A percentile compares a stretch with the other conserved stretches of the same genome.
phyloP scores from a whole-genome alignment of 2,888 invertebrate genomes.

The Diabrotica balteata region DNA sequence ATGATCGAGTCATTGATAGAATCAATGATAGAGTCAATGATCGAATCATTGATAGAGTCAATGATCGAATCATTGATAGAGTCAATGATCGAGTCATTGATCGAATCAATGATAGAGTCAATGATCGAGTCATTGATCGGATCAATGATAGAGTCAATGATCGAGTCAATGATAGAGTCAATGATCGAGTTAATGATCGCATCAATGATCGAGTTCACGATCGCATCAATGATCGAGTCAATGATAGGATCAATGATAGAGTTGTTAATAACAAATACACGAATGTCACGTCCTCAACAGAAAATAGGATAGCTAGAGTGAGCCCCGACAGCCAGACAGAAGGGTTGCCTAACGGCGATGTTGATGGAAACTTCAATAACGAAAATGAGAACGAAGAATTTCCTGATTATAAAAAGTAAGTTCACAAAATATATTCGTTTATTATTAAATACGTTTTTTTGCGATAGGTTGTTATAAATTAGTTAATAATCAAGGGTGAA shows the following conservation, averaged over 20 bases:
- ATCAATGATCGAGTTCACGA: conserved; percentile 17
- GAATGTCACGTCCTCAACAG: conserved; percentile 49
- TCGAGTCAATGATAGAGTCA: no score
- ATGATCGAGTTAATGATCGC: conserved; percentile 21
- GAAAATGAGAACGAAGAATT: conserved; percentile 45
- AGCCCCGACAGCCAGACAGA: conserved; percentile 61
- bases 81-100: no score
- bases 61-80: no score
- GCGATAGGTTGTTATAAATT: no score
- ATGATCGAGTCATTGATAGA: no score
- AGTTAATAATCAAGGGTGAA: no score
- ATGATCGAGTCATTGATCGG: no score
- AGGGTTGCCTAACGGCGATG: conserved; percentile 35
- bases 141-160: no score
- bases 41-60: no score
- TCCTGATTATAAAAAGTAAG: conserved; percentile 68
- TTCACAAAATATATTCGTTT: background rate
- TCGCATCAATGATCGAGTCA: background rate
- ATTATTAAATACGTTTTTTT: no score
- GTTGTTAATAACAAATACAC: conserved; percentile 37
- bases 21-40: no score
- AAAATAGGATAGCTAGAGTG: conserved; percentile 52
- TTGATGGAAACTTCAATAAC: conserved; percentile 39
- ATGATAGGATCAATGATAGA: conserved; percentile 18
- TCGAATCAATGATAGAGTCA: no score